phyloP scores from a whole-genome alignment of 2,888 invertebrate genomes.

The Rotaria macrura region DNA sequence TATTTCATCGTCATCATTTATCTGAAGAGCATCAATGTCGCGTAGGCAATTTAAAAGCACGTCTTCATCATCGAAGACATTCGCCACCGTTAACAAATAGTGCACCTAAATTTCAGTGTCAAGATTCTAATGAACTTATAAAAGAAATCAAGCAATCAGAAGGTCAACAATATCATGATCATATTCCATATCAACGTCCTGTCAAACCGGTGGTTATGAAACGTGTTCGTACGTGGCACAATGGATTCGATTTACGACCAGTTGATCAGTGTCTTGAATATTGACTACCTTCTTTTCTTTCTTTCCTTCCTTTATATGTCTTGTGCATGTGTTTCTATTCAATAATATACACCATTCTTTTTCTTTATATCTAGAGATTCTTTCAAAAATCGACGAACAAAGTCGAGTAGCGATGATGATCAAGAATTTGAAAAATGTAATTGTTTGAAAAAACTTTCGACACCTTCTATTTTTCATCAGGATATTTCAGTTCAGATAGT shows the following conservation, averaged over 20 bases:
- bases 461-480: no score
- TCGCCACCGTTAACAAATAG: not conserved
- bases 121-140: not conserved
- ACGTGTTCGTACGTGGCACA: slow-evolving; percentile 15
- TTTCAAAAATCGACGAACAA: not conserved
- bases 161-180: not conserved
- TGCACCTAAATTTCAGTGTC: not conserved
- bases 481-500: no score
- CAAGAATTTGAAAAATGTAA: slow-evolving; percentile 32
- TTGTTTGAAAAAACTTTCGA: no score
- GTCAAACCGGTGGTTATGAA: not conserved
- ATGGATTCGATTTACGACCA: not conserved
- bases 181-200: not conserved
- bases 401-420: slow-evolving; percentile 1
- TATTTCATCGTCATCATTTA: not conserved
- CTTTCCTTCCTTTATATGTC: not conserved
- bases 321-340: not conserved
- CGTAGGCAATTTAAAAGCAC: not conserved
- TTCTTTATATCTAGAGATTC: not conserved
- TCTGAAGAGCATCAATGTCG: not conserved
- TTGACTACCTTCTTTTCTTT: not conserved
- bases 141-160: not conserved
- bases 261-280: not conserved
- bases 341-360: not conserved
- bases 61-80: slow-evolving; percentile 3